Evolutionary conservation across 35 echinoderm and acorn worm species (phyloP).

Genomic region (Amphiura filiformis): DNA sequence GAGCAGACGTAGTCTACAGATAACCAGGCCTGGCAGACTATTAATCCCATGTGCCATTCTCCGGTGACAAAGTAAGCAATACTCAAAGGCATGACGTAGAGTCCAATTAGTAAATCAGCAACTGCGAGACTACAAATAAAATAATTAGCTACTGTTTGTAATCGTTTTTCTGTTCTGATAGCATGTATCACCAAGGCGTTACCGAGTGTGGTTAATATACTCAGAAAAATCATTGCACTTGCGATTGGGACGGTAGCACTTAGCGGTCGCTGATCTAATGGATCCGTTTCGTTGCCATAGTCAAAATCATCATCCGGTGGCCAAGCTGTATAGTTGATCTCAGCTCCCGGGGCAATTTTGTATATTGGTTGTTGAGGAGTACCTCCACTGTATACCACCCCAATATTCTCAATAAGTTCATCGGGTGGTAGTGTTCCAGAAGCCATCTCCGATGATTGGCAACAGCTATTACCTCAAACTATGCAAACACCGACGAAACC

Average conservation of each 20-base stretch:
- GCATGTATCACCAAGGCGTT: slow-evolving; percentile 92
- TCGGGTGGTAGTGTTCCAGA: slow-evolving; percentile 15
- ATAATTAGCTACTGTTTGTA: slow-evolving; percentile 95
- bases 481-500: not conserved
- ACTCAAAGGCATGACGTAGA: slow-evolving; percentile 92
- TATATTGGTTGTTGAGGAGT: not conserved
- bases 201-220: slow-evolving; percentile 79
- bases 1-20: slow-evolving; percentile 91
- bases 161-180: slow-evolving; percentile 75
- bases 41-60: slow-evolving; percentile 75
- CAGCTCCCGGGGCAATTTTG: not conserved
- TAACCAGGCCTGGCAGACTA: slow-evolving; percentile 85
- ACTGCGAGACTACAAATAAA: slow-evolving; percentile 93
- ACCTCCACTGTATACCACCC: not conserved
- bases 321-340: not conserved
- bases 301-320: not conserved
- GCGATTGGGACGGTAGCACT: slow-evolving; percentile 68
- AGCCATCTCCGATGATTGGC: slow-evolving; percentile 1
- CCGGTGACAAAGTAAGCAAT: slow-evolving; percentile 71
- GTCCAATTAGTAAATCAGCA: slow-evolving; percentile 86
- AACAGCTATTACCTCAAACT: not conserved
- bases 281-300: not conserved
- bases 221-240: slow-evolving; percentile 63
- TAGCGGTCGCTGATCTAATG: not conserved
- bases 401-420: not conserved